phyloP scores from a whole-genome alignment of 2,888 invertebrate genomes.

The Rosalia funebris region DNA sequence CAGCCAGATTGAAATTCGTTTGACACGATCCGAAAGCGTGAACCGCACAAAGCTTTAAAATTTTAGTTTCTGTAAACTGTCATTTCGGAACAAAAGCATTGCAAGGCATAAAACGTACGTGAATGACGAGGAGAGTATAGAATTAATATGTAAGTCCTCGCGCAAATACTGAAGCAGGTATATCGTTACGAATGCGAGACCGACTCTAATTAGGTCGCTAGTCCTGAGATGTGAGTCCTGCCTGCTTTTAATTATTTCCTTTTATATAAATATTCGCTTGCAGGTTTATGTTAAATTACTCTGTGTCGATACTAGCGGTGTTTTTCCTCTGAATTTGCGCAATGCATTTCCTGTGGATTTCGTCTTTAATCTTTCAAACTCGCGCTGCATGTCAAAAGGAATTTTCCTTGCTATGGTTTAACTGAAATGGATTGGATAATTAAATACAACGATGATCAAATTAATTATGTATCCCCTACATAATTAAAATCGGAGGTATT shows the following conservation, averaged over 20 bases:
- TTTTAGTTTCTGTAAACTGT: conserved; percentile 22
- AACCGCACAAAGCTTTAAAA: conserved; percentile 24
- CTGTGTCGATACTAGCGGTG: conserved; percentile 16
- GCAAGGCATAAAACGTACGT: conserved; percentile 20
- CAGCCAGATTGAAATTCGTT: conserved; percentile 5
- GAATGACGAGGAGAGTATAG: conserved; percentile 22
- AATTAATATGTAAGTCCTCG: conserved; percentile 29
- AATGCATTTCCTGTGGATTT: too few species aligned
- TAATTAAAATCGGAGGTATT: too few species aligned
- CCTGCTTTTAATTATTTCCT: conserved; percentile 29
- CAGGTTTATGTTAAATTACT: conserved; percentile 27
- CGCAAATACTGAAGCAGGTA: conserved; percentile 20
- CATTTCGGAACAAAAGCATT: conserved; percentile 28
- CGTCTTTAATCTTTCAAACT: too few species aligned
- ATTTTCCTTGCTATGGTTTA: too few species aligned
- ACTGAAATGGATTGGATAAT: too few species aligned
- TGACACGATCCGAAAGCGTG: conserved; percentile 18
- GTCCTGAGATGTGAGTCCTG: conserved; percentile 21
- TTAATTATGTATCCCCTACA: too few species aligned
- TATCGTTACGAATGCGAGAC: conserved; percentile 10
- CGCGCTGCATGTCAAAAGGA: too few species aligned
- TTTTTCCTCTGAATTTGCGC: too few species aligned
- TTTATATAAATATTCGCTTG: conserved; percentile 26
- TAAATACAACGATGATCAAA: too few species aligned
- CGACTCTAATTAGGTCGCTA: conserved; percentile 28